A percentile compares a stretch with the other conserved stretches of the same genome.
Conservation (phyloP, 2,888 invertebrate species). For the Aphodius granarius region DNA sequence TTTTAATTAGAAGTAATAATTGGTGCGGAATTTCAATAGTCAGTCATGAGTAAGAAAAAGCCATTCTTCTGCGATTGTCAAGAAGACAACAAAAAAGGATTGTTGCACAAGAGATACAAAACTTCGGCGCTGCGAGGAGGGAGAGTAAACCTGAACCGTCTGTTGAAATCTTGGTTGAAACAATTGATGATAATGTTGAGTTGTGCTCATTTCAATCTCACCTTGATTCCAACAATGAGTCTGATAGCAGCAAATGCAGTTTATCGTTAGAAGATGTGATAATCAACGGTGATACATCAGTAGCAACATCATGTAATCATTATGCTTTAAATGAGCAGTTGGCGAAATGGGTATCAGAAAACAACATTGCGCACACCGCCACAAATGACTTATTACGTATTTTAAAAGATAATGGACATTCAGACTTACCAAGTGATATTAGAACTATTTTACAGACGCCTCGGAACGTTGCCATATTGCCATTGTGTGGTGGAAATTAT, state of each 20-base stretch:
- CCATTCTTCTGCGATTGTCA: neutral
- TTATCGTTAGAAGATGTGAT: neutral
- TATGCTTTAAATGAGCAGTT: neutral
- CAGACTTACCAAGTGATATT: slow-evolving; percentile 5
- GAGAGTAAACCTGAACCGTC: neutral
- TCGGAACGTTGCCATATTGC: neutral
- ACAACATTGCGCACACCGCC: slow-evolving; percentile 15
- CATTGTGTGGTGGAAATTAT: slow-evolving; percentile 12
- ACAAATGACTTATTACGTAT: slow-evolving; percentile 3
- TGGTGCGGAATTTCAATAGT: too few relatives aligned
- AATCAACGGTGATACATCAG: neutral
- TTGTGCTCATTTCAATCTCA: neutral
- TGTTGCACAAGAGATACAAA: neutral
- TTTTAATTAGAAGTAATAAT: too few relatives aligned
- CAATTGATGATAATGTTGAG: neutral
- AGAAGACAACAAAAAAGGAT: neutral
- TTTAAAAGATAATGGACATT: slow-evolving; percentile 1
- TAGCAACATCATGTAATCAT: neutral
- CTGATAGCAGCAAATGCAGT: neutral
- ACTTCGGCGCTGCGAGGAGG: neutral
- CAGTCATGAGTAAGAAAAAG: neutral
- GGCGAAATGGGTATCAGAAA: neutral
- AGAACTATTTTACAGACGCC: slow-evolving; percentile 15
- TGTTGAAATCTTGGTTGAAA: neutral
- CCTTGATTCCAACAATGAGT: neutral